Conservation (phyloP, 1,140 invertebrate species). For the Caenorhabditis briggsae region DNA sequence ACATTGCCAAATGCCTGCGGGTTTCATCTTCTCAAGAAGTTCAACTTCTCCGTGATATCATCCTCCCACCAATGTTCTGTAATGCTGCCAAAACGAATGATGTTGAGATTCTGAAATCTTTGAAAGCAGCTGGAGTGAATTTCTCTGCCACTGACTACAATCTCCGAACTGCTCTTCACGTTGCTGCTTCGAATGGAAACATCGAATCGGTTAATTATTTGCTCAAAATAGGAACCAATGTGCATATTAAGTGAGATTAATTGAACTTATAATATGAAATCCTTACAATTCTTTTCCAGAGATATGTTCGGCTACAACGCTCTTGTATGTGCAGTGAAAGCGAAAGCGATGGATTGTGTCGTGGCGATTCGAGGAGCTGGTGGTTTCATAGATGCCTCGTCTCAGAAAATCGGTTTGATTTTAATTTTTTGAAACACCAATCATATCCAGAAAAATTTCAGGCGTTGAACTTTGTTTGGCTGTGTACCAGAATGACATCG, state of each 20-base stretch:
- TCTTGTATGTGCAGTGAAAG: slow-evolving; percentile 71
- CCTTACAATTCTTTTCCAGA: slow-evolving; percentile 65
- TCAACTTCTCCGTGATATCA: slow-evolving; percentile 83
- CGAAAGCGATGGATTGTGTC: slow-evolving; percentile 71
- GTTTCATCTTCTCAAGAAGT: slow-evolving; percentile 83
- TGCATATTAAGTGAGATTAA: slow-evolving; percentile 81
- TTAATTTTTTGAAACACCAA: not conserved
- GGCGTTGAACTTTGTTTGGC: slow-evolving; percentile 75
- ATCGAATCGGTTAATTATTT: slow-evolving; percentile 84
- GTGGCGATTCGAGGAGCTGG: slow-evolving; percentile 71
- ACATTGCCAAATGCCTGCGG: slow-evolving; percentile 81
- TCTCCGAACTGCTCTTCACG: slow-evolving; percentile 86
- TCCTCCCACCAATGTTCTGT: slow-evolving; percentile 86
- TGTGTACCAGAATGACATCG: slow-evolving; percentile 70
- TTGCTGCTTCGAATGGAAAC: slow-evolving; percentile 85
- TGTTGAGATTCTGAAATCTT: slow-evolving; percentile 79
- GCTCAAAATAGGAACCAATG: slow-evolving; percentile 86
- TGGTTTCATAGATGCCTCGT: slow-evolving; percentile 66
- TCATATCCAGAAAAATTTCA: slow-evolving; percentile 63
- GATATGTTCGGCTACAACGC: slow-evolving; percentile 75
- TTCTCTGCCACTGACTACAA: slow-evolving; percentile 86
- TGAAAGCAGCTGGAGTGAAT: slow-evolving; percentile 82
- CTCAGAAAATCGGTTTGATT: slow-evolving; percentile 68
- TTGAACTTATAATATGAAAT: not conserved
- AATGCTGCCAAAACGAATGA: slow-evolving; percentile 84